Conservation (phyloP, 2,888 invertebrate species). For the Xanthia togata region DNA sequence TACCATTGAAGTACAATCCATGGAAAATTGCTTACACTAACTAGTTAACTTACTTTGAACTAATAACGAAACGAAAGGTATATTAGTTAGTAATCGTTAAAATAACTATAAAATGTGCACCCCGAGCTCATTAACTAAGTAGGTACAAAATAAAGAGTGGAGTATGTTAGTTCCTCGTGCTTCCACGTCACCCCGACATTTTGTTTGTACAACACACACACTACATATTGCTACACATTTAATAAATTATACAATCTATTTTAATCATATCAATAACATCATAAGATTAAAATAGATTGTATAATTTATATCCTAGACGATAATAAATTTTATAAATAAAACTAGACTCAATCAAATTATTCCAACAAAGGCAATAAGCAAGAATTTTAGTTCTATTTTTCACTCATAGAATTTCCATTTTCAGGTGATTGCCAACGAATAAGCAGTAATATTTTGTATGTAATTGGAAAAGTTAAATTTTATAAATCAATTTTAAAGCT, state of each 20-base stretch:
- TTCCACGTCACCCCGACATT: slow-evolving; percentile 29
- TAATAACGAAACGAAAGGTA: background rate
- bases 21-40: background rate
- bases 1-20: background rate
- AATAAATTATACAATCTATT: slow-evolving; percentile 35
- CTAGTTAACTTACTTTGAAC: background rate
- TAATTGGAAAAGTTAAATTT: slow-evolving; percentile 6
- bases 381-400: background rate
- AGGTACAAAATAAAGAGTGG: slow-evolving; percentile 24
- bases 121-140: slow-evolving; percentile 28
- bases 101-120: background rate
- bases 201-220: slow-evolving; percentile 29
- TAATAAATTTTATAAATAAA: background rate
- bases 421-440: background rate
- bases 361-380: background rate
- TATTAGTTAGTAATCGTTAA: slow-evolving; percentile 11
- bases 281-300: too few species aligned
- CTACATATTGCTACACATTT: slow-evolving; percentile 5
- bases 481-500: background rate
- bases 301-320: slow-evolving; percentile 7
- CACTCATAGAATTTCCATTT: background rate
- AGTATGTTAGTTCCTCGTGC: slow-evolving; percentile 41
- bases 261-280: slow-evolving; percentile 2
- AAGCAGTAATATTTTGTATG: background rate
- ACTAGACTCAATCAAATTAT: slow-evolving; percentile 18